These are phyloP conservation scores for Leptopilina clavipes DNA, from an alignment of 1,140 invertebrate genomes.

Conservation along the genomic window DNA sequence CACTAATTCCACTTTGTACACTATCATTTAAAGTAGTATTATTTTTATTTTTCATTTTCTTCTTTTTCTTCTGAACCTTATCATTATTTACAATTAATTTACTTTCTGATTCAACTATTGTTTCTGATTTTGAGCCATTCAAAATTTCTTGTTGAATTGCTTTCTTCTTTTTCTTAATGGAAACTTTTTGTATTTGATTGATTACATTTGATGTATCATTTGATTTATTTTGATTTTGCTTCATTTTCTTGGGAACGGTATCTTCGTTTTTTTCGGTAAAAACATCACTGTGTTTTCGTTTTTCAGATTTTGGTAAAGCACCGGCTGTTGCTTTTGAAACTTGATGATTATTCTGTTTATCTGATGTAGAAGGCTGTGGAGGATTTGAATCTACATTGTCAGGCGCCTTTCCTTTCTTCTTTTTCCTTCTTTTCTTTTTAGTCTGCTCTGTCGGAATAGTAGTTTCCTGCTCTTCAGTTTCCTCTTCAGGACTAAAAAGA, in stretches of 20 bases:
- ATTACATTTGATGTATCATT: conserved; percentile 34
- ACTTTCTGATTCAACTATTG: not conserved
- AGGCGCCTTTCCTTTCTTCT: conserved; percentile 27
- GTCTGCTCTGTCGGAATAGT: conserved; percentile 41
- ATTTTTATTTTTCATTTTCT: conserved; percentile 11
- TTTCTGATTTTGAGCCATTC: not conserved
- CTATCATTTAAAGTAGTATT: conserved; percentile 6
- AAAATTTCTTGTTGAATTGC: not conserved
- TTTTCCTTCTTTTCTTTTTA: conserved; percentile 52
- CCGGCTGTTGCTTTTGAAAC: not conserved
- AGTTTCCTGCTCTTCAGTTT: conserved; percentile 32
- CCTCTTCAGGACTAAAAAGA: conserved; percentile 49
- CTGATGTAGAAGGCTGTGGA: not conserved
- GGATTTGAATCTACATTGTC: conserved; percentile 24
- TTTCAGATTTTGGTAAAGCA: not conserved
- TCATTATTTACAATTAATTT: not conserved
- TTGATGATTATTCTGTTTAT: not conserved
- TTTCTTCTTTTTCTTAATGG: conserved; percentile 36
- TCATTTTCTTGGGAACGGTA: conserved; percentile 52
- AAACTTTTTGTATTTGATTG: conserved; percentile 4
- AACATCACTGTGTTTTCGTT: not conserved
- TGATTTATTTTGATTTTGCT: conserved; percentile 35
- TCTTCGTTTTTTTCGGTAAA: conserved; percentile 43
- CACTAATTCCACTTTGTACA: conserved; percentile 37
- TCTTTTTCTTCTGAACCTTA: conserved; percentile 11